Evolutionary conservation across 2,888 invertebrate genomes (phyloP).

Genomic region (Hypomecis atomaria): DNA sequence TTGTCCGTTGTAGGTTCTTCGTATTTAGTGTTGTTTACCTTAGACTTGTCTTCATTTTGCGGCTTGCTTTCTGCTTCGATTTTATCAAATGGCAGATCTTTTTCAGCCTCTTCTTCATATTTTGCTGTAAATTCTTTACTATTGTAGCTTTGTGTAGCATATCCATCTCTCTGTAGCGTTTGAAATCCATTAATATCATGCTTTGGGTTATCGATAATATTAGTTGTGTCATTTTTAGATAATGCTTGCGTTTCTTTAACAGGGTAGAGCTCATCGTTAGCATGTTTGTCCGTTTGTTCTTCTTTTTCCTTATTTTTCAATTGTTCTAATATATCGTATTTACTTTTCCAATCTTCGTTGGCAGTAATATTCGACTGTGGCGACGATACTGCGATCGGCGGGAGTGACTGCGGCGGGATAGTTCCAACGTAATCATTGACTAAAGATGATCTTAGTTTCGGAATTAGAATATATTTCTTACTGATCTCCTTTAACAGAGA

Average conservation of each 20-base stretch:
- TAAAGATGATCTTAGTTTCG: slow-evolving; percentile 54
- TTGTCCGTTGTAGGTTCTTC: slow-evolving; percentile 22
- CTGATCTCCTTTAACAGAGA: slow-evolving; percentile 67
- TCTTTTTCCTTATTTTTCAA: slow-evolving; percentile 63
- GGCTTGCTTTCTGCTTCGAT: slow-evolving; percentile 24
- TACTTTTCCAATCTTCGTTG: slow-evolving; percentile 72
- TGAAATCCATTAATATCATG: neutral
- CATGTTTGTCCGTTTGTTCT: slow-evolving; percentile 17
- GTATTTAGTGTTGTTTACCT: slow-evolving; percentile 20
- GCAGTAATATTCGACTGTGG: slow-evolving; percentile 43
- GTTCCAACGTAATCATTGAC: slow-evolving; percentile 42
- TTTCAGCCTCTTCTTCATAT: slow-evolving; percentile 50
- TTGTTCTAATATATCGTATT: slow-evolving; percentile 74
- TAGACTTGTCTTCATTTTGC: slow-evolving; percentile 27
- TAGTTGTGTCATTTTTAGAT: slow-evolving; percentile 2
- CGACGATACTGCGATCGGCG: slow-evolving; percentile 22
- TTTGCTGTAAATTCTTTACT: slow-evolving; percentile 28
- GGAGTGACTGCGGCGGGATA: slow-evolving; percentile 23
- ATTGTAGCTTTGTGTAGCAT: slow-evolving; percentile 20
- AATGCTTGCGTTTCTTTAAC: slow-evolving; percentile 19
- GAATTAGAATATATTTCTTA: slow-evolving; percentile 76
- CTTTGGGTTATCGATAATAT: neutral
- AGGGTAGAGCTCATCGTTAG: slow-evolving; percentile 23
- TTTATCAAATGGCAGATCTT: slow-evolving; percentile 42
- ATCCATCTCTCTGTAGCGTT: slow-evolving; percentile 1